Percentiles rank a stretch among this genome's conserved stretches.
phyloP scores from a whole-genome alignment of 2,888 invertebrate species.

The Eupithecia exiguata region DNA sequence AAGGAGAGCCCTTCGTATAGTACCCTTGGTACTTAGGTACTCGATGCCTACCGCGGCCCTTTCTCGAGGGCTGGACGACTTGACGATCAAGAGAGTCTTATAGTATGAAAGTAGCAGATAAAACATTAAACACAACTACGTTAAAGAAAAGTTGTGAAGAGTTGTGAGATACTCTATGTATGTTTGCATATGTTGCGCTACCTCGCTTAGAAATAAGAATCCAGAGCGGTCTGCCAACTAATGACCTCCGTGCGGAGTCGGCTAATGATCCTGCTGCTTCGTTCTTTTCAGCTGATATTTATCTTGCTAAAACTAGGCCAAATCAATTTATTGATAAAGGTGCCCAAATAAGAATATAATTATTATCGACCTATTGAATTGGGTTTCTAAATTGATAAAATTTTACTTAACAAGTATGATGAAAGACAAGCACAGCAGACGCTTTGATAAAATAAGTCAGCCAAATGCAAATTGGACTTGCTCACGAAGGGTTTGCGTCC shows the following conservation, averaged over 20 bases:
- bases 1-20: slow-evolving; percentile 6
- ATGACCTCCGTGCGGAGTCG: slow-evolving; percentile 17
- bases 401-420: background rate
- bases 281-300: slow-evolving; percentile 16
- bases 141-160: background rate
- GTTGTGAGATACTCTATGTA: background rate
- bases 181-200: background rate
- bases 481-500: background rate
- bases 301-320: slow-evolving; percentile 17
- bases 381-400: background rate
- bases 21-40: too few relatives aligned
- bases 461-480: background rate
- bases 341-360: background rate
- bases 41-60: slow-evolving; percentile 1
- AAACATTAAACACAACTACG: background rate
- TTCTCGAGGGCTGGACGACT: slow-evolving; percentile 14
- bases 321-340: background rate
- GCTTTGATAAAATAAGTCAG: background rate
- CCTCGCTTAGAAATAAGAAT: background rate
- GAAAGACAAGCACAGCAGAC: too few relatives aligned
- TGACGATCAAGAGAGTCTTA: slow-evolving; percentile 19
- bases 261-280: slow-evolving; percentile 21
- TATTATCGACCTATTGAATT: background rate
- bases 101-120: background rate
- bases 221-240: slow-evolving; percentile 13